Base-by-base conservation (phyloP, 2,888 invertebrate species). In the Pyrochroa serraticornis region DNA sequence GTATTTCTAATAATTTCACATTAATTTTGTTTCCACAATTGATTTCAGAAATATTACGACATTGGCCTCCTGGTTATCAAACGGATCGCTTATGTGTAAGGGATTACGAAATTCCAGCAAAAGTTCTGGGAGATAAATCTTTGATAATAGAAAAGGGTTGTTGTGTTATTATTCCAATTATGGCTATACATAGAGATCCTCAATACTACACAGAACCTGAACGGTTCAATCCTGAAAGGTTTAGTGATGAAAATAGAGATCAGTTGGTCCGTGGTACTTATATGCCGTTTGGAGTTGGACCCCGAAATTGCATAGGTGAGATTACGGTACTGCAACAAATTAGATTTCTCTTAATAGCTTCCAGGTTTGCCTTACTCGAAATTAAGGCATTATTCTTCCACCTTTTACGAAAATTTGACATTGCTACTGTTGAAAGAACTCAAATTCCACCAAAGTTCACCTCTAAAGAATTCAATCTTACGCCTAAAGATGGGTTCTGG, bases 1-100 rank as follows among this genome's bases (percentile, higher is more conserved):
- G 22, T 22, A n/a, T n/a, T n/a, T n/a, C n/a, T n/a, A n/a, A n/a
- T n/a, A n/a, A n/a, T n/a, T 3, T 33, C 7, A 38, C 31, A 30
- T 14, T 7, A 32, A 22, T 22, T 22, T 22, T 3, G 22, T 5
- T 22, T 22, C 22, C n/a, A n/a, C n/a, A n/a, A 22, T 22, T 22
- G 22, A 5, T 22, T 22, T 22, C 22, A 22, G 22, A 22, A 22
- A 22, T 22, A 3, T 5, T 22, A 5, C 2, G 22, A 22, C 22
- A 3, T 5, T 22, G 58, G 58, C 51, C 58, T 5, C 22, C 85
- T 1, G 77, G 83, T 3, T 76, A 82, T 1, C 74, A 82, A 36
- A 74, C 84, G 0, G 84, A 84, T 54, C 76, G 85, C 47, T 69
- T 77, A 0, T 84, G 85, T 60, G 82, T 82, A 0, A 83, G 83